Evolutionary conservation across 1,140 invertebrate genomes (phyloP).

Genomic region (Arion vulgaris): DNA sequence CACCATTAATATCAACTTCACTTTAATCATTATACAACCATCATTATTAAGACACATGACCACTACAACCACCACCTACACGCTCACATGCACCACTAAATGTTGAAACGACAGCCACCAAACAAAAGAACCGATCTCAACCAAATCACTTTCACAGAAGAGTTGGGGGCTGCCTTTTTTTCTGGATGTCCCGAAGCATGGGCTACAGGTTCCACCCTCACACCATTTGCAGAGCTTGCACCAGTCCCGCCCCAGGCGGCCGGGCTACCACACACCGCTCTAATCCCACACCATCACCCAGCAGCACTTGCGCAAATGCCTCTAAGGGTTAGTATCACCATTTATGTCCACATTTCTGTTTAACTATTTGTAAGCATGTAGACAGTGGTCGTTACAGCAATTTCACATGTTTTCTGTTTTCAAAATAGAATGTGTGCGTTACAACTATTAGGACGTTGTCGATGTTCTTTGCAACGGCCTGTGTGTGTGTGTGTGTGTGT

Average conservation of each 20-base stretch:
- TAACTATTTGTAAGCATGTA: too few relatives aligned
- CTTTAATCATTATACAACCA: too few relatives aligned
- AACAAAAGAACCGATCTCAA: neutral
- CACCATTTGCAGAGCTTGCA: slow-evolving; percentile 33
- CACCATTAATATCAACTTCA: too few relatives aligned
- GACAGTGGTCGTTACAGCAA: too few relatives aligned
- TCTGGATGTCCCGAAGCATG: slow-evolving; percentile 34
- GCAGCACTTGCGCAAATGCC: slow-evolving; percentile 32
- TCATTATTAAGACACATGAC: too few relatives aligned
- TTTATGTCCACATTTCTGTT: neutral
- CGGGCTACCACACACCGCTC: slow-evolving; percentile 17
- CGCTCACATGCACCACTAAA: neutral
- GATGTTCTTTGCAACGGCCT: too few relatives aligned
- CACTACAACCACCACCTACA: too few relatives aligned
- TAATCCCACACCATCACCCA: slow-evolving; percentile 20
- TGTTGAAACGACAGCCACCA: neutral
- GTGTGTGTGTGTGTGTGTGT: too few relatives aligned
- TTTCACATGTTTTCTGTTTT: too few relatives aligned
- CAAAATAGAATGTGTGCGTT: too few relatives aligned
- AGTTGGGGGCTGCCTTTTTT: slow-evolving; percentile 32
- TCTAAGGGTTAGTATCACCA: slow-evolving; percentile 28
- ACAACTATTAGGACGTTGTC: too few relatives aligned
- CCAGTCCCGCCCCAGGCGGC: slow-evolving; percentile 18
- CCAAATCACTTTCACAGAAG: slow-evolving; percentile 32
- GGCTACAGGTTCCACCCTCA: slow-evolving; percentile 26